Percentiles rank a stretch among this genome's conserved stretches.
phyloP scores from a whole-genome alignment of 2,797 vertebrate genomes.

The Coluber constrictor region DNA sequence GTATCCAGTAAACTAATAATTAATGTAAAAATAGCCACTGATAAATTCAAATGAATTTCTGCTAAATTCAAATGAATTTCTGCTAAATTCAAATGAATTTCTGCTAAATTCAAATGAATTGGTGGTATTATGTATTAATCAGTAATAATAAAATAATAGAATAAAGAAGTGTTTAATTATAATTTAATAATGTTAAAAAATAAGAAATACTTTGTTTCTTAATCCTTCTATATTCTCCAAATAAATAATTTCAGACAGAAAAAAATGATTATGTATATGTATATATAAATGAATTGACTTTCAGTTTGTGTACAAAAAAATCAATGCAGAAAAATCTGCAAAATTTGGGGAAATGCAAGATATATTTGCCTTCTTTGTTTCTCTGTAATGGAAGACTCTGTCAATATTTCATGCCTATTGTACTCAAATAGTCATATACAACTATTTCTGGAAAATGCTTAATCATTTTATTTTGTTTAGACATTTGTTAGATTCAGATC shows the following conservation, averaged over 20 bases:
- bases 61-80: not conserved
- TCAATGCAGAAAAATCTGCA: not conserved
- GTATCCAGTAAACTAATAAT: slow-evolving; percentile 29
- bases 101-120: not conserved
- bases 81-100: not conserved
- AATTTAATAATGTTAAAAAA: not conserved
- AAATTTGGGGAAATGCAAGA: not conserved
- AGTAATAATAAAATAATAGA: not conserved
- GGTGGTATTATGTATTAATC: not conserved
- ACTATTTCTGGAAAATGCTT: not conserved
- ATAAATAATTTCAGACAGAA: not conserved
- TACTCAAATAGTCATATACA: not conserved
- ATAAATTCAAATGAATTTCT: not conserved
- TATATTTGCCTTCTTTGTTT: not conserved
- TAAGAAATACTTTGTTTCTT: not conserved
- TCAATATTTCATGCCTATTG: not conserved
- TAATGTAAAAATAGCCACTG: not conserved
- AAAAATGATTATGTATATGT: not conserved
- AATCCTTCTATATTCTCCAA: not conserved
- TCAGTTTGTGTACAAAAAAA: not conserved
- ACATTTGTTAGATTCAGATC: not conserved
- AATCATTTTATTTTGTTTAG: not conserved
- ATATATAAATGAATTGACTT: not conserved
- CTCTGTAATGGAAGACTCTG: not conserved
- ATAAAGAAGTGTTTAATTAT: not conserved